Base-by-base conservation (phyloP, 2,888 invertebrate genomes). In the Tridacna crocea region DNA sequence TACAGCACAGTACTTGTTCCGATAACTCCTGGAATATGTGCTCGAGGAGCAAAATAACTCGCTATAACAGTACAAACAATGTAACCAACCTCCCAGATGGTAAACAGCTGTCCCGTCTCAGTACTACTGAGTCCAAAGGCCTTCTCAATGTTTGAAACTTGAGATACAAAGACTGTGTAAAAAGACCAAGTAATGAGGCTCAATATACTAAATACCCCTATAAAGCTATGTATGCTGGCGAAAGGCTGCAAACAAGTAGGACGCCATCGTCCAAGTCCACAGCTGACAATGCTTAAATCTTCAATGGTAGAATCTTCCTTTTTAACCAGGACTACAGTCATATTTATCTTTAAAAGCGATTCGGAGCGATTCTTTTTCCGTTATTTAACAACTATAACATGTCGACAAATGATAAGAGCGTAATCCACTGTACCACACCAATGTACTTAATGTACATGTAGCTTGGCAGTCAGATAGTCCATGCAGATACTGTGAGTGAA, bases 81-180 rank as follows among this genome's bases (percentile, higher is more conserved):
- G 61, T 87, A 87, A 4, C 87, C 87, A 0, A 87, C 55, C 63
- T 87, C 87, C 84, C 84, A 87, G 3, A 84, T 51, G 3, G 87
- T 87, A 26, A 87, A 60, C 13, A 87, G 13, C 80, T 82, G 82
- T 1, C 87, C 87, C 0, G 75, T 72, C 60, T 84, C 82, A 0
- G 84, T 74, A 55, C 87, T 87, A n/a, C 74, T 84, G n/a, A 87
- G 68, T 26, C 87, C 87, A 46, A 84, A 87, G 1, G 87, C 87
- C 72, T 79, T 82, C 58, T 87, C 87, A 0, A 87, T 87, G 47
- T 75, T 87, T 24, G 84, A 75, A 12, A 87, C 76, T 60, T 87
- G 87, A 13, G 84, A 82, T 19, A 84, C 80, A 15, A 80, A 79
- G 3, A 87, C 26, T 22, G 84, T 84, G 51, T 80, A 87, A 19